Evolutionary conservation across 2,888 invertebrate genomes (phyloP).

Genomic region (Nephrotoma appendiculata): DNA sequence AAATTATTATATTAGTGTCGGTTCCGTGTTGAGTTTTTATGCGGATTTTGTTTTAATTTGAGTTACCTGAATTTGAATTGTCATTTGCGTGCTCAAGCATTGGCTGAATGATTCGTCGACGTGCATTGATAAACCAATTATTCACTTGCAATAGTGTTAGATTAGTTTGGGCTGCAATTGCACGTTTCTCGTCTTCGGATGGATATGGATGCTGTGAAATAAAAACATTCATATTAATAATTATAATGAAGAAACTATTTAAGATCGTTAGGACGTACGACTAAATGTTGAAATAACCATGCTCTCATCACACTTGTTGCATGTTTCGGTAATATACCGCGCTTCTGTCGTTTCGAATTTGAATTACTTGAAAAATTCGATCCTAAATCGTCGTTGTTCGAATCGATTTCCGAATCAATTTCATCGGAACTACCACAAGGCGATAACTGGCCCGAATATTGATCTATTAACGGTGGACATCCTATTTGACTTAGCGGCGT

Average conservation of each 20-base stretch:
- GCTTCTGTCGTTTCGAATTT: constrained; percentile 51
- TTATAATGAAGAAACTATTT: not conserved
- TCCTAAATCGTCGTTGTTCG: constrained; percentile 42
- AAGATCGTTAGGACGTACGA: constrained; percentile 44
- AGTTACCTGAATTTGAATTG: constrained; percentile 11
- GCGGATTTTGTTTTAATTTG: not conserved
- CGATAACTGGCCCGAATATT: constrained; percentile 39
- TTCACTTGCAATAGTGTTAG: constrained; percentile 69
- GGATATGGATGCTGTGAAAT: constrained; percentile 76
- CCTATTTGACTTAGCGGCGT: constrained; percentile 81
- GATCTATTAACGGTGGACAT: constrained; percentile 37
- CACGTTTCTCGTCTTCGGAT: constrained; percentile 85
- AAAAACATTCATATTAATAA: too few relatives aligned
- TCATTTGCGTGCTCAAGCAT: constrained; percentile 53
- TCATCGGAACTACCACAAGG: constrained; percentile 34
- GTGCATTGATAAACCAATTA: constrained; percentile 90
- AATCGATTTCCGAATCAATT: constrained; percentile 38
- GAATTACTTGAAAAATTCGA: constrained; percentile 30
- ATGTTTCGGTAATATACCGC: constrained; percentile 87
- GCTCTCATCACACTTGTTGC: constrained; percentile 93
- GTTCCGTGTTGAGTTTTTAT: not conserved
- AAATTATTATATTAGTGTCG: not conserved
- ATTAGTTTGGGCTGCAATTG: constrained; percentile 77
- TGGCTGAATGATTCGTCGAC: constrained; percentile 79
- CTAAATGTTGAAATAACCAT: constrained; percentile 93